Percentiles rank a stretch among this genome's conserved stretches.
Conservation (phyloP, 1,140 invertebrate species). For the Ips typographus region DNA sequence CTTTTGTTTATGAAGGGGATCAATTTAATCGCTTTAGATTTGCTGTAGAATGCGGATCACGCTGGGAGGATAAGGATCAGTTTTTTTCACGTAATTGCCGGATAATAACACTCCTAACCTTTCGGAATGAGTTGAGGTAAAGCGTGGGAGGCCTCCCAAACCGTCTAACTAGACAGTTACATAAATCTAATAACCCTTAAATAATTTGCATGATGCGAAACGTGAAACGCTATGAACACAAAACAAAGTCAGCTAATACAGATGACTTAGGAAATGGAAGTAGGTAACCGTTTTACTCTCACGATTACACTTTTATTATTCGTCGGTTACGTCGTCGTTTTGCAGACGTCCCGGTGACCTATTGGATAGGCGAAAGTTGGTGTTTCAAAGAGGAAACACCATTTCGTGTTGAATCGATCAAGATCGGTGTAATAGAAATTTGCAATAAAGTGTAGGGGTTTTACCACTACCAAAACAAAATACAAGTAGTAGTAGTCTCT, state of each 20-base stretch:
- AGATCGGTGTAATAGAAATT: background rate
- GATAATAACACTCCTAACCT: background rate
- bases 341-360: conserved; percentile 9
- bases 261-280: conserved; percentile 20
- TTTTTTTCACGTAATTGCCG: background rate
- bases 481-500: too few species aligned
- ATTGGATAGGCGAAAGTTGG: conserved; percentile 16
- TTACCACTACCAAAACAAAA: too few species aligned
- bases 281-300: conserved; percentile 17
- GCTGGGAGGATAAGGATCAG: background rate
- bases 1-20: background rate
- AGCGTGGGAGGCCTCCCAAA: background rate
- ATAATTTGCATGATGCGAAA: conserved; percentile 7
- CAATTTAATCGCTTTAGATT: background rate
- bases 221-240: background rate
- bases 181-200: background rate
- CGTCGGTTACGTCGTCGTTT: conserved; percentile 2
- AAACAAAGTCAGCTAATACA: background rate
- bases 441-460: too few species aligned
- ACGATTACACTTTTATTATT: conserved; percentile 16
- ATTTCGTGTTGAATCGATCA: background rate
- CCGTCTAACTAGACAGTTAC: background rate
- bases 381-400: background rate
- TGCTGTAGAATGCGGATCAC: background rate
- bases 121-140: background rate